Conservation (phyloP, 2,113 vertebrate genomes). For the Lepus americanus region DNA sequence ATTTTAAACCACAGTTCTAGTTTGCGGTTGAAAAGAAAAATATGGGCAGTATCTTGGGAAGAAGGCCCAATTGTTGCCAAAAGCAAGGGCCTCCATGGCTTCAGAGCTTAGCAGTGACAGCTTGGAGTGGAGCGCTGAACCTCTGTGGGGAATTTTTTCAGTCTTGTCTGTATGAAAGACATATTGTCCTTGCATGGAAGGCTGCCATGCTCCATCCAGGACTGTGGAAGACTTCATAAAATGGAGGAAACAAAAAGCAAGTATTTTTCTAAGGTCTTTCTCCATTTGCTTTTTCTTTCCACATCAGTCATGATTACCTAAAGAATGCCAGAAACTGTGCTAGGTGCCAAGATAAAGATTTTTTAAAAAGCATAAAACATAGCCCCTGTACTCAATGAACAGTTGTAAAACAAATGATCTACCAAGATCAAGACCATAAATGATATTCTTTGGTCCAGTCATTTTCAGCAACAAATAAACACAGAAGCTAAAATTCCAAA, state of each 20-base stretch:
- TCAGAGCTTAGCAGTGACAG: rapidly evolving
- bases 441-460: neutral
- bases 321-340: neutral
- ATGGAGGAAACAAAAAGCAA: constrained; percentile 76
- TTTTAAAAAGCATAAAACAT: neutral
- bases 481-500: neutral
- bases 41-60: constrained; percentile 10
- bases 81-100: neutral
- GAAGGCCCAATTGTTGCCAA: neutral
- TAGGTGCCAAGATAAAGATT: neutral
- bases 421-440: neutral
- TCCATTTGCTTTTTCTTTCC: constrained; percentile 18
- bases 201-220: neutral
- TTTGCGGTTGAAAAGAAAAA: constrained; percentile 63
- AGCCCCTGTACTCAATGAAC: rapidly evolving
- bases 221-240: constrained; percentile 32
- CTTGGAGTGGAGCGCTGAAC: constrained; percentile 30
- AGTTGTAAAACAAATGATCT: neutral
- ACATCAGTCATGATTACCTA: neutral
- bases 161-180: constrained; percentile 52
- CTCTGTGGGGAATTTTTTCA: constrained; percentile 55
- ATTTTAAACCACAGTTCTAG: constrained; percentile 67
- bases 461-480: neutral
- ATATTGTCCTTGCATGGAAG: constrained; percentile 51
- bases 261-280: constrained; percentile 61